Evolutionary conservation across 2,797 vertebrate genomes (phyloP), one percentile per base, ranked within the genome.

Genomic region (Spinus pinus): DNA sequence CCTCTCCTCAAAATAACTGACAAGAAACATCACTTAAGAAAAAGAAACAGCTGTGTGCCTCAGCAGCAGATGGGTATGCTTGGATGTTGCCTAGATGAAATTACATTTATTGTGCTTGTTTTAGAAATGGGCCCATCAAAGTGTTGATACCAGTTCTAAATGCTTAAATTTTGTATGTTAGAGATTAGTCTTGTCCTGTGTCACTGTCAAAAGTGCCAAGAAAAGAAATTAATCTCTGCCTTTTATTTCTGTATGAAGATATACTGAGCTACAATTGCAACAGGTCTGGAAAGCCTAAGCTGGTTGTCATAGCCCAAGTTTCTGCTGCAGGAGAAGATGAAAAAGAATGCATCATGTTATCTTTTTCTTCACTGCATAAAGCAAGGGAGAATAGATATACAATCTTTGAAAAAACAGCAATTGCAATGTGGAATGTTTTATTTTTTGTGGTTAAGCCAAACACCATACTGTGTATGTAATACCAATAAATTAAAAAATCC

Each of bases 21-120:
- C 75, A 95, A 90, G 79, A 94, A 91, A 58, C 56, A 53, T 86
- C 91, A 81, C 7, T 41, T 73, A 70, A 56, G 91, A 89, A 95
- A 93, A 65, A n/a, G 60, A 92, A 96, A 95, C 87, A 95, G 80
- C 87, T 96, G 90, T 89, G 84, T 79, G 77, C 41, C 61, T 93
- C 86, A 37, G 31, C 51, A 91, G 86, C 81, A 96, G 86, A 94
- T 94, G 94, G 86, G 67, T 83, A 70, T 91, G 87, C 49, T 58
- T 92, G 88, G 95, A 90, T 89, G 57, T 71, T 82, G 37, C 61
- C 49, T 58, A 77, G 86, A 91, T 94, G 91, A 97, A 97, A 97
- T 95, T 86, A 77, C 60, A 88, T 97, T 97, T 97, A 95, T 95
- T 85, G 88, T 81, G 90, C 75, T 88, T 97, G 74, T 95, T 90